Percentiles rank a stretch among this genome's conserved stretches.
phyloP scores from a whole-genome alignment of 1,140 invertebrate species.

The Triops longicaudatus region DNA sequence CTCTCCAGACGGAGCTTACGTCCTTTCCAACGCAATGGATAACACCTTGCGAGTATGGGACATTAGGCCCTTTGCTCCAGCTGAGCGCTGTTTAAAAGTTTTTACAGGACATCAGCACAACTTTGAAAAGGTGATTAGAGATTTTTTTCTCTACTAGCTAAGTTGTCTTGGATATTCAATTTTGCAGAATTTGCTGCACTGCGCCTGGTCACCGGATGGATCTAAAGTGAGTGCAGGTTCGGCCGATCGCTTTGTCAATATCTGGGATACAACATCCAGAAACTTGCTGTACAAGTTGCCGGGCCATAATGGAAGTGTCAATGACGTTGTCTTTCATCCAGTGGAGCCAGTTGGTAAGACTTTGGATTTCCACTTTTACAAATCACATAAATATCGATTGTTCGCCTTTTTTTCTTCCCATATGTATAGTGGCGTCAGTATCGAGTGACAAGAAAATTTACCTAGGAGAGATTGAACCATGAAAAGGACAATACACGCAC shows the following conservation, averaged over 20 bases:
- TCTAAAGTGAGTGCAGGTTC: slow-evolving; percentile 81
- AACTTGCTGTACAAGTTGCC: slow-evolving; percentile 93
- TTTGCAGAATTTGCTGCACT: slow-evolving; percentile 65
- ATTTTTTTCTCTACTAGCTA: slow-evolving; percentile 26
- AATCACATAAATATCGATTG: slow-evolving; percentile 1
- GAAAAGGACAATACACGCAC: not conserved
- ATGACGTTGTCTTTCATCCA: slow-evolving; percentile 93
- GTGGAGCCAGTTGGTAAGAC: slow-evolving; percentile 76
- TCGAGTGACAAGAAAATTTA: slow-evolving; percentile 95
- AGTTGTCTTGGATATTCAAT: slow-evolving; percentile 30
- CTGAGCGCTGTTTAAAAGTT: slow-evolving; percentile 87
- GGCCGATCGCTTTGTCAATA: slow-evolving; percentile 87
- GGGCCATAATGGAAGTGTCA: slow-evolving; percentile 95
- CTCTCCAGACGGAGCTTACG: slow-evolving; percentile 86
- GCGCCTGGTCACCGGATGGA: slow-evolving; percentile 80
- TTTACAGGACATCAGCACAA: slow-evolving; percentile 92
- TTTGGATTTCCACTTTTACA: slow-evolving; percentile 27
- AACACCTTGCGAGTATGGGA: slow-evolving; percentile 71
- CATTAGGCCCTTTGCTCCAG: slow-evolving; percentile 61
- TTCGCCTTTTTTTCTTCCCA: slow-evolving; percentile 22
- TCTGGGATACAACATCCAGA: slow-evolving; percentile 91
- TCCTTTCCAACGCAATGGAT: slow-evolving; percentile 96
- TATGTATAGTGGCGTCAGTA: slow-evolving; percentile 66
- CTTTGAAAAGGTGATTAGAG: slow-evolving; percentile 77
- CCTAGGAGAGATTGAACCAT: slow-evolving; percentile 80